These are phyloP conservation scores for Pocota personata DNA, from an alignment of 2,888 invertebrate genomes.

Conservation along the genomic window DNA sequence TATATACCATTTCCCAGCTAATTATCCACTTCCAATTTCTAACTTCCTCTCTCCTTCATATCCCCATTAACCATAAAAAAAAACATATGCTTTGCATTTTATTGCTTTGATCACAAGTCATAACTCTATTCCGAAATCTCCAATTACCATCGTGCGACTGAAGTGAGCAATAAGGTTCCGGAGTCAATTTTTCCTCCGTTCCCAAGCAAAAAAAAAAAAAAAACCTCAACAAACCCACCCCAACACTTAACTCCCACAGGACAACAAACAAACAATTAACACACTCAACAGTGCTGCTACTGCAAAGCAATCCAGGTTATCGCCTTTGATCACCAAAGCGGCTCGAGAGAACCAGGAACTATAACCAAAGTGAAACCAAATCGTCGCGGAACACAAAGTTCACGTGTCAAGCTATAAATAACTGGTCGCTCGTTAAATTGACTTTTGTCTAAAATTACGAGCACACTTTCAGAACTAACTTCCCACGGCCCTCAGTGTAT, in stretches of 20 bases:
- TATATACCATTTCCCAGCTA: not conserved
- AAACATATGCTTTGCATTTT: constrained; percentile 62
- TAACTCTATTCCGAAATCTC: constrained; percentile 55
- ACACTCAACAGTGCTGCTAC: constrained; percentile 63
- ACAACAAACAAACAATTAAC: constrained; percentile 83
- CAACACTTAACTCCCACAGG: constrained; percentile 80
- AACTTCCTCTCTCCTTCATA: not conserved
- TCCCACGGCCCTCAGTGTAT: constrained; percentile 59
- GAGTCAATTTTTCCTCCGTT: constrained; percentile 42
- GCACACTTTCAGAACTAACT: constrained; percentile 62
- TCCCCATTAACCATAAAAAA: not conserved
- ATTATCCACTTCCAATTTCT: not conserved
- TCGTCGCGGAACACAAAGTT: constrained; percentile 64
- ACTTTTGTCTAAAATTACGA: constrained; percentile 73
- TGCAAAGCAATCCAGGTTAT: constrained; percentile 64
- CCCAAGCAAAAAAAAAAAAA: constrained; percentile 29
- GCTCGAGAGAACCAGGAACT: not conserved
- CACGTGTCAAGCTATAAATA: constrained; percentile 73
- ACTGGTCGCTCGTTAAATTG: constrained; percentile 74
- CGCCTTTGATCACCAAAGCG: constrained; percentile 35
- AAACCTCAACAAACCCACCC: constrained; percentile 76
- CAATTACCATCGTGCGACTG: constrained; percentile 69
- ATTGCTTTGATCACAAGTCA: constrained; percentile 45
- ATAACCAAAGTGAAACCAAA: constrained; percentile 63
- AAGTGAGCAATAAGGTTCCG: constrained; percentile 72